These are phyloP conservation scores for Lepisosteus oculatus DNA, from an alignment of 2,113 vertebrate species.

Conservation along the genomic window DNA sequence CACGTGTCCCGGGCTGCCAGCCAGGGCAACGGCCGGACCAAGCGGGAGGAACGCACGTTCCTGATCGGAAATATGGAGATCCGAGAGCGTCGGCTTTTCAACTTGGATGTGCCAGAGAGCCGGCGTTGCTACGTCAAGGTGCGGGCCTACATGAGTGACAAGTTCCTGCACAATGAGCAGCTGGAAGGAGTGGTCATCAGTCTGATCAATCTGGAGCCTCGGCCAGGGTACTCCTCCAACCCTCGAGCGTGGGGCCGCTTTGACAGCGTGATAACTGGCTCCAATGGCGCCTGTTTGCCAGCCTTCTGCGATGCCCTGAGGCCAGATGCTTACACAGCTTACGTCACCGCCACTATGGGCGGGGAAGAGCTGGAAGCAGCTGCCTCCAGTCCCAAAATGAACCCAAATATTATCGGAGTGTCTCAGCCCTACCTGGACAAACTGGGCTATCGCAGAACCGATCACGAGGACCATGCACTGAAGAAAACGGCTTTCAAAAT, in stretches of 20 bases:
- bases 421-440: slow-evolving; percentile 86
- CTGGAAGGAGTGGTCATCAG: slow-evolving; percentile 87
- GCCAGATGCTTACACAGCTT: slow-evolving; percentile 85
- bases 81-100: slow-evolving; percentile 89
- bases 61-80: slow-evolving; percentile 91
- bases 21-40: slow-evolving; percentile 52
- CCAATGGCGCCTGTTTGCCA: slow-evolving; percentile 90
- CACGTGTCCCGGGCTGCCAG: slow-evolving; percentile 37
- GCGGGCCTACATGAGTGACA: slow-evolving; percentile 88
- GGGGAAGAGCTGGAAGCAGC: slow-evolving; percentile 92
- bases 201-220: slow-evolving; percentile 88
- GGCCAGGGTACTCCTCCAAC: slow-evolving; percentile 81
- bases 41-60: slow-evolving; percentile 88
- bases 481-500: slow-evolving; percentile 91
- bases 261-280: slow-evolving; percentile 89
- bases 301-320: slow-evolving; percentile 83
- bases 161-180: slow-evolving; percentile 82
- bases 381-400: slow-evolving; percentile 79
- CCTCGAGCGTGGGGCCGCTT: slow-evolving; percentile 94
- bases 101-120: slow-evolving; percentile 91
- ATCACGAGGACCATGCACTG: slow-evolving; percentile 78
- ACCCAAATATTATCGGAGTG: slow-evolving; percentile 80
- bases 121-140: slow-evolving; percentile 97
- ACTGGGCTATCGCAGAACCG: slow-evolving; percentile 81
- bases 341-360: slow-evolving; percentile 83